Evolutionary conservation across 2,888 invertebrate genomes (phyloP), one percentile per base, ranked within the genome.

Genomic region (Drosophila helvetica): DNA sequence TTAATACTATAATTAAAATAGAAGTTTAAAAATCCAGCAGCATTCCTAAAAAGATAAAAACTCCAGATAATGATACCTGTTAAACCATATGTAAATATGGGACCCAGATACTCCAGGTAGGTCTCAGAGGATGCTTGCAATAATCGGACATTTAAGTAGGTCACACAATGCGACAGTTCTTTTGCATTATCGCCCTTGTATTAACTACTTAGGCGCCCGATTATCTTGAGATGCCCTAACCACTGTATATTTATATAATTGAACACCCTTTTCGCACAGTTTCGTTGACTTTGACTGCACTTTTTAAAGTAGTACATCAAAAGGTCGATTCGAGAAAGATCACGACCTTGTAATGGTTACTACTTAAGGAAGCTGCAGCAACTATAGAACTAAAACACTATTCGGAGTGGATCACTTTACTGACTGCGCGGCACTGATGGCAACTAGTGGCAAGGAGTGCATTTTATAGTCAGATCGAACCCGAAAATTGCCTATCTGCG

Each of bases 261-360:
- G n/a, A n/a, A 9, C 22, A 9, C 1, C 3, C 1, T 9, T 1
- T 1, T n/a, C 33, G 33, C 33, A 33, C 15, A 5, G 12, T 15
- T 33, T 9, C 22, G 61, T 15, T n/a, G 46, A 3, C 0, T 12
- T 42, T 0, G 15, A 12, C 42, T 72, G 57, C 18, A 57, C 18
- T 6, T 78, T 58, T 47, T 42, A 64, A 84, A 78, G 88, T 78
- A 84, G 83, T 84, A 84, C 68, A 62, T 78, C 70, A 84, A 82
- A 61, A 58, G 83, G 75, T 76, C 59, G 75, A 67, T 7, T 19
- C 52, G 0, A 6, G 10, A 18, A 15, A 5, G 0, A 18, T 6
- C 18, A 73, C 80, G 46, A 75, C 78, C 88, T 73, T 78, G 82
- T 78, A 64, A 70, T 76, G 70, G 70, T 61, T 82, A 84, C 88